Base-by-base conservation (phyloP, 2,888 invertebrate species). In the Caenorhabditis sp. region DNA sequence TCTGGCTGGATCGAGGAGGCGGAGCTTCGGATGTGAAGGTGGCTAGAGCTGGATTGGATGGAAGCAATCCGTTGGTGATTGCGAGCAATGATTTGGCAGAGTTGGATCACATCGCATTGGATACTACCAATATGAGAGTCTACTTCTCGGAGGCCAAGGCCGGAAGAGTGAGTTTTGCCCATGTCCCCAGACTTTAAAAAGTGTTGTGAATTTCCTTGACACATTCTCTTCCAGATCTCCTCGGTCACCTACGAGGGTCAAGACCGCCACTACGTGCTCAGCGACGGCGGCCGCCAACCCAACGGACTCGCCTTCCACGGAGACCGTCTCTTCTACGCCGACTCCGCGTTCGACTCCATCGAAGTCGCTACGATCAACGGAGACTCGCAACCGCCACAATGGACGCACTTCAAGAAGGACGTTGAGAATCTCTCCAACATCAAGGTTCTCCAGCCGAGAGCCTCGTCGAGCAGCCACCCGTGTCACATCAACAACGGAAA, bases 1-100 rank as follows among this genome's bases (percentile, higher is more conserved):
- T 96, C 93, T 99, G 98, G 98, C 94, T 97, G 12, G 99, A 99
- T 92, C 96, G 96, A 87, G 98, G 98, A 12, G 97, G 96, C 28
- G 87, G 87, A 35, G 85, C 87, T 14, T 56, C 81, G n/a, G 86
- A 87, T 61, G 86, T 82, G 7, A 89, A 89, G 75, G 95, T 98
- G 38, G 95, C 93, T 7, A 92, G 92, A 89, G 96, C 96, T 0
- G 96, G 96, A 92, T 96, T 99, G 96, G 97, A 97, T 92, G 98
- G 99, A 0, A 94, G 95, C 16, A 95, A 89, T 38, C 86, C 91
- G 5, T 70, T 91, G 51, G 91, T 91, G 14, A 87, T 91, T 59
- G 90, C 91, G 22, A 84, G 95, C 95, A 70, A 89, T 61, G 91
- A 91, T 63, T 82, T 92, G 56, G 82, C 90, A 59, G 80, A 91